Evolutionary conservation across 2,113 vertebrate species (phyloP), one percentile per base, ranked within the genome.

Genomic region (Patagioenas fasciata): DNA sequence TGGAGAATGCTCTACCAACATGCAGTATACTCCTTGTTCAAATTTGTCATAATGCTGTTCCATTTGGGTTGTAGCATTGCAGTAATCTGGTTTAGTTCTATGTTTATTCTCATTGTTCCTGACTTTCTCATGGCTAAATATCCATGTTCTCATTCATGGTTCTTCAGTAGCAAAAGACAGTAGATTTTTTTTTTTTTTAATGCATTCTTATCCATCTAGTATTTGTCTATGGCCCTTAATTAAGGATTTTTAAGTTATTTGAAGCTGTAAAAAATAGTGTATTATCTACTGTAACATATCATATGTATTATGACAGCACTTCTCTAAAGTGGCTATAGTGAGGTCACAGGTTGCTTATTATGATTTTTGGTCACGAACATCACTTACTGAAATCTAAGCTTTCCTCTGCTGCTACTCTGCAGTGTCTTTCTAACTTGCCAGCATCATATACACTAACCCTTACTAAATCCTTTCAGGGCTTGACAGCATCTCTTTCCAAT

Each of bases 271-370:
- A 65, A 73, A 50, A 24, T 18, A n/a, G 11, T 64, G 21, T 56
- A 29, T 85, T 65, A 12, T 79, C 29, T 66, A 11, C 10, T 74
- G 77, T 2, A 64, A 80, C 77, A n/a, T 69, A 31, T 15, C 1
- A 0, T 16, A 8, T 13, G 1, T 69, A 26, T 57, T 61, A 70
- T 38, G 32, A 29, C 5, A 60, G 20, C 42, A 2, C 26, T 64
- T 57, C 67, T 32, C 18, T 57, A 34, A 87, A 73, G 51, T 34
- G 56, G 10, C 19, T 79, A 1, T 20, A 42, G 47, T 0, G 16
- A 81, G 12, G 32, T 75, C 38, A 28, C 0, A 1, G 48, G 53
- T 34, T 87, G 36, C 5, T 77, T 78, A 26, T 62, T 95, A 54
- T 32, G 15, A 15, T 51, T 69, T 86, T 85, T 72, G 38, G 17